A percentile compares a stretch with the other conserved stretches of the same genome.
phyloP scores from a whole-genome alignment of 2,113 vertebrate genomes.

The Galemys pyrenaicus region DNA sequence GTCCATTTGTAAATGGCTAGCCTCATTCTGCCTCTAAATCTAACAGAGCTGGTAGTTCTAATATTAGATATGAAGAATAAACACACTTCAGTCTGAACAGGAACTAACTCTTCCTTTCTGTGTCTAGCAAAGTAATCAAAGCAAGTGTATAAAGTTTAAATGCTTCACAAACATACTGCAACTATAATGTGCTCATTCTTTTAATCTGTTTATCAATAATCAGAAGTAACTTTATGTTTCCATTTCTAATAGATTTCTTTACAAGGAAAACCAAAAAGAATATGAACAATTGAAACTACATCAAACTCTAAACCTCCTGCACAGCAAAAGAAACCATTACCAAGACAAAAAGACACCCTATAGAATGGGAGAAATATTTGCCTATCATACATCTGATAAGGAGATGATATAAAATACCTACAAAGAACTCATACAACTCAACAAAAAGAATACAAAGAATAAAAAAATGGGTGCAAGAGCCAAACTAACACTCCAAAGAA shows the following conservation, averaged over 20 bases:
- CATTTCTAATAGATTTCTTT: neutral
- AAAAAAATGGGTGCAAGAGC: no score
- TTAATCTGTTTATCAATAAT: constrained; percentile 1
- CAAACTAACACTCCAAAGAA: no score
- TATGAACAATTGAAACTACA: no score
- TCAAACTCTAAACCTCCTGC: no score
- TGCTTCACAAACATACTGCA: neutral
- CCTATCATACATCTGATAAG: no score
- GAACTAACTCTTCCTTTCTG: neutral
- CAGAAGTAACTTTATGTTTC: constrained; percentile 4
- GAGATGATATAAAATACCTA: no score
- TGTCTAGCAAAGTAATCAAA: neutral
- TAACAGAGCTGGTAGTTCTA: neutral
- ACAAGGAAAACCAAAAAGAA: no score
- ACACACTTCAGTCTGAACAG: neutral
- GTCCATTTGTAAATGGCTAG: neutral
- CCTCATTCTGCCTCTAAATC: neutral
- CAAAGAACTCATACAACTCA: no score
- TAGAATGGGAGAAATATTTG: no score
- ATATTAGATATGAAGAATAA: neutral
- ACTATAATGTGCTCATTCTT: neutral
- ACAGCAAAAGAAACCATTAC: no score
- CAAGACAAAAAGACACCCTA: no score
- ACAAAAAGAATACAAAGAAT: no score
- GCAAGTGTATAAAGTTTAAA: neutral